Conservation (phyloP, 1,140 invertebrate genomes). For the Coptotermes formosanus region DNA sequence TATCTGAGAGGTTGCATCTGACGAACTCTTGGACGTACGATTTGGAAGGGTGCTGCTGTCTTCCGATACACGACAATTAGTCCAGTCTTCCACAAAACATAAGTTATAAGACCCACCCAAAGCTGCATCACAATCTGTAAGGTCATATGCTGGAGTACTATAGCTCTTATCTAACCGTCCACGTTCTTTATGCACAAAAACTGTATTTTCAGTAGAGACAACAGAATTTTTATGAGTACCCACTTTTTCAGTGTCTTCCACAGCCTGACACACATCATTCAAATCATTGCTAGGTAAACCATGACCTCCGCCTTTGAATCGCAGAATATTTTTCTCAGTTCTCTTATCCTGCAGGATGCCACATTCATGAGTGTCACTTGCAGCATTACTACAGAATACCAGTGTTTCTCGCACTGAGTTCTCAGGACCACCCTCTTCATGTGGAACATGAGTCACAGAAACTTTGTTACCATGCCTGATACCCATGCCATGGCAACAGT, state of each 20-base stretch:
- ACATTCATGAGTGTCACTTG: too few relatives aligned
- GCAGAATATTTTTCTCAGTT: background rate
- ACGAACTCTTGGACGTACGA: background rate
- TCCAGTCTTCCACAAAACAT: too few relatives aligned
- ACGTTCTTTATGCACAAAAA: slow-evolving; percentile 42
- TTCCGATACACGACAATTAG: too few relatives aligned
- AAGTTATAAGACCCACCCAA: too few relatives aligned
- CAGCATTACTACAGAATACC: background rate
- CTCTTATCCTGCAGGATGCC: too few relatives aligned
- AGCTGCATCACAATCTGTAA: slow-evolving; percentile 45
- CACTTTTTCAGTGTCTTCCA: background rate
- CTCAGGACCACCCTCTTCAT: background rate
- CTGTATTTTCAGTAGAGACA: too few relatives aligned
- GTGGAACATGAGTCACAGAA: background rate
- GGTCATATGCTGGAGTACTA: slow-evolving; percentile 73
- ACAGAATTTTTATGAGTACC: too few relatives aligned
- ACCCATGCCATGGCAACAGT: too few relatives aligned
- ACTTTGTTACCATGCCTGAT: too few relatives aligned
- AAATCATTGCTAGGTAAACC: background rate
- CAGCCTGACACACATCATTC: background rate
- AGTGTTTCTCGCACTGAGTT: background rate
- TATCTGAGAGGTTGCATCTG: too few relatives aligned
- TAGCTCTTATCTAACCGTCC: slow-evolving; percentile 71
- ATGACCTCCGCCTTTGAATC: background rate
- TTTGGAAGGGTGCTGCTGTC: background rate